phyloP scores from a whole-genome alignment of 2,888 invertebrate genomes.

The Hypselothyrea guttata region DNA sequence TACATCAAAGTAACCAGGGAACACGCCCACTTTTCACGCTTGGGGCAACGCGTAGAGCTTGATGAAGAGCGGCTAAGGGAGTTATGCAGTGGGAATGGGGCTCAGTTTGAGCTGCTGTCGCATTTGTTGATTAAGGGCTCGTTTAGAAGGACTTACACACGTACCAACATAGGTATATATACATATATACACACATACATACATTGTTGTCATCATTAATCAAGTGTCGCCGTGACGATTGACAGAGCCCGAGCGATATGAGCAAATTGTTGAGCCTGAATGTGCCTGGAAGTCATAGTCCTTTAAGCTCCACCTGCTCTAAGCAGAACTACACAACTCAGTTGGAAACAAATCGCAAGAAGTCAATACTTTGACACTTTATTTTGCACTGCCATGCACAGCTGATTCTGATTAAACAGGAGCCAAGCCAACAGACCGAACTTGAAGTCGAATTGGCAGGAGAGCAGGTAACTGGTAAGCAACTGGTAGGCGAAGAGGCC shows the following conservation, averaged over 20 bases:
- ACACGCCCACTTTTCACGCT: slow-evolving; percentile 58
- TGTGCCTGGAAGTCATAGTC: slow-evolving; percentile 7
- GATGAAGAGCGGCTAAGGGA: slow-evolving; percentile 32
- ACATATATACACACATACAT: slow-evolving; percentile 6
- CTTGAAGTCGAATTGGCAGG: slow-evolving; percentile 52
- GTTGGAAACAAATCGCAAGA: slow-evolving; percentile 56
- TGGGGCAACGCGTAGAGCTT: slow-evolving; percentile 42
- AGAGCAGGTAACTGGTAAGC: not conserved
- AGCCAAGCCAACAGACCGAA: slow-evolving; percentile 42
- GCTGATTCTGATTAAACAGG: slow-evolving; percentile 62
- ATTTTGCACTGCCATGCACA: slow-evolving; percentile 72
- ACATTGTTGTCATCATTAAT: slow-evolving; percentile 74
- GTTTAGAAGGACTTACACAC: slow-evolving; percentile 16
- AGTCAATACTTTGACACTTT: slow-evolving; percentile 67
- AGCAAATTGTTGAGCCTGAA: slow-evolving; percentile 52
- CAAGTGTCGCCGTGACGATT: slow-evolving; percentile 60
- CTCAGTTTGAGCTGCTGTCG: slow-evolving; percentile 45
- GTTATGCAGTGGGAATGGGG: slow-evolving; percentile 3
- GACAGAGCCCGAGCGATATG: slow-evolving; percentile 55
- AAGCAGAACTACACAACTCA: slow-evolving; percentile 2
- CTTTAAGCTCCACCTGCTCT: slow-evolving; percentile 21
- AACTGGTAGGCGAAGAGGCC: slow-evolving; percentile 44
- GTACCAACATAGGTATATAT: not conserved
- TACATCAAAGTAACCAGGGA: slow-evolving; percentile 69
- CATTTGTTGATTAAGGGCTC: slow-evolving; percentile 67